Evolutionary conservation across 2,888 invertebrate species (phyloP).

Genomic region (Acronicta leporina): DNA sequence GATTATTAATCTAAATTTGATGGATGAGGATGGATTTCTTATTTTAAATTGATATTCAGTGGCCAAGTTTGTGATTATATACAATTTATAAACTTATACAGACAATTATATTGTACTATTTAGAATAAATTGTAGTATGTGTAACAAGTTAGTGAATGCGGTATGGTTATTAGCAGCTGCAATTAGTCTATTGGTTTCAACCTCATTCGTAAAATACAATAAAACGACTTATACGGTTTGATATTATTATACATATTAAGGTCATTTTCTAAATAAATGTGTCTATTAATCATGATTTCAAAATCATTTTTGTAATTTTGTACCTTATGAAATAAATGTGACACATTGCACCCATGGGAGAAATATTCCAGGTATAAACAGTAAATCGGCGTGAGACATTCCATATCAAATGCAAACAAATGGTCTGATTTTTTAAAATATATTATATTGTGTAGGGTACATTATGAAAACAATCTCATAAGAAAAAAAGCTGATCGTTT

Average conservation of each 20-base stretch:
- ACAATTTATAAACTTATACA: slow-evolving; percentile 87
- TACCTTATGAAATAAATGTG: slow-evolving; percentile 86
- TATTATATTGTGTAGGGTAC: slow-evolving; percentile 21
- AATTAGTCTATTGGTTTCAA: slow-evolving; percentile 76
- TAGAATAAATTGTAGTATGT: slow-evolving; percentile 80
- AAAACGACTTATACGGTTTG: slow-evolving; percentile 79
- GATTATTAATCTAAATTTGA: slow-evolving; percentile 56
- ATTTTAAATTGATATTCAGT: slow-evolving; percentile 71
- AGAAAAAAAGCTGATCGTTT: slow-evolving; percentile 23
- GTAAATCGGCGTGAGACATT: slow-evolving; percentile 87
- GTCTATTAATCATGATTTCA: slow-evolving; percentile 79
- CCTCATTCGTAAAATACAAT: slow-evolving; percentile 75
- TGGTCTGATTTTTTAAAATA: slow-evolving; percentile 39
- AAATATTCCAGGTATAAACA: slow-evolving; percentile 73
- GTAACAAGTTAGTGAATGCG: slow-evolving; percentile 78
- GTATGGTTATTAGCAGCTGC: slow-evolving; percentile 67
- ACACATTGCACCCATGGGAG: slow-evolving; percentile 79
- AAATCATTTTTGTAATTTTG: slow-evolving; percentile 88
- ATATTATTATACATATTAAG: slow-evolving; percentile 81
- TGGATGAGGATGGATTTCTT: slow-evolving; percentile 55
- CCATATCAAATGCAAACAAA: slow-evolving; percentile 81
- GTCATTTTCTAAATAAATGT: slow-evolving; percentile 76
- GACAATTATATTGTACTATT: slow-evolving; percentile 81
- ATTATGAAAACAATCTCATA: slow-evolving; percentile 45
- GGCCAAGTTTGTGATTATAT: slow-evolving; percentile 86